Evolutionary conservation across 1,140 invertebrate genomes (phyloP).

Genomic region (Nasonia longicornis): DNA sequence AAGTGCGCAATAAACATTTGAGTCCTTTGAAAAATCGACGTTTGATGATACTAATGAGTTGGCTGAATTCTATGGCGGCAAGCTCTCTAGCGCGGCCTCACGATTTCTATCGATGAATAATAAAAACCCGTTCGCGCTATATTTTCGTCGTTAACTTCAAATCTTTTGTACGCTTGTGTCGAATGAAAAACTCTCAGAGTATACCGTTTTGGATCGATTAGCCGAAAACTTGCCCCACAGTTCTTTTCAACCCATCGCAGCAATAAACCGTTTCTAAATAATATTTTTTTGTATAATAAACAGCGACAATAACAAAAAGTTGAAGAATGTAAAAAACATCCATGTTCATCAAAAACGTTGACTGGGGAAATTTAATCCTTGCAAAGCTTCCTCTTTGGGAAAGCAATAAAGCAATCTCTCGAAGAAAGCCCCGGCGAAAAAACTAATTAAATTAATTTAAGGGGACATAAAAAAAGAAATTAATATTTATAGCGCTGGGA

Average conservation of each 20-base stretch:
- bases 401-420: conserved; percentile 3
- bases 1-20: not conserved
- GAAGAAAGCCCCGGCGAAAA: not conserved
- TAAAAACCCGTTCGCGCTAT: not conserved
- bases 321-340: too few relatives aligned
- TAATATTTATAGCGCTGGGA: conserved; percentile 41
- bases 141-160: not conserved
- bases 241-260: not conserved
- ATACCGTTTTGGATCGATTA: not conserved
- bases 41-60: not conserved
- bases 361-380: too few relatives aligned
- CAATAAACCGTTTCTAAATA: not conserved
- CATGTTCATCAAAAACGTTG: too few relatives aligned
- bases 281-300: too few relatives aligned
- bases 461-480: conserved; percentile 31
- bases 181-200: too few relatives aligned
- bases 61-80: not conserved
- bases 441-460: conserved; percentile 46
- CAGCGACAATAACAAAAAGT: too few relatives aligned
- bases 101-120: not conserved
- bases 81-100: not conserved
- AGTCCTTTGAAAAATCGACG: not conserved
- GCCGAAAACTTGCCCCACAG: not conserved
- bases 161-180: too few relatives aligned
- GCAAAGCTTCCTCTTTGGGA: too few relatives aligned